phyloP scores from a whole-genome alignment of 1,140 invertebrate genomes.

The Triops longicaudatus region DNA sequence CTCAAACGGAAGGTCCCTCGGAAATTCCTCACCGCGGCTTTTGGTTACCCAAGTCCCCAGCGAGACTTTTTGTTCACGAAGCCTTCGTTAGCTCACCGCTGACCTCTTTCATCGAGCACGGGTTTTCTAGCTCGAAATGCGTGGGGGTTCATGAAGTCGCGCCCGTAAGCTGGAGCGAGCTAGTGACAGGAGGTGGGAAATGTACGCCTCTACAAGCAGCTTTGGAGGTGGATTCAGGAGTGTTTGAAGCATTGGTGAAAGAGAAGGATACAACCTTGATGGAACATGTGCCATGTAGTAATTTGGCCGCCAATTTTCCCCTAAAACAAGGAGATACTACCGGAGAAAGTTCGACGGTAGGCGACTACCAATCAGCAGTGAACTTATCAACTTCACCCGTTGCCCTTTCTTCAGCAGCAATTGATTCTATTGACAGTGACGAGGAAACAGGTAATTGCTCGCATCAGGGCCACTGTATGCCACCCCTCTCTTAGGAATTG shows the following conservation, averaged over 20 bases:
- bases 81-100: constrained; percentile 22
- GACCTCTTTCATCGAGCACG: background rate
- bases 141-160: background rate
- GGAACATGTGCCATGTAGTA: constrained; percentile 4
- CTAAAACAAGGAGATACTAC: background rate
- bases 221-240: background rate
- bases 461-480: too few relatives aligned
- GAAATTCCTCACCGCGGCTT: constrained; percentile 22
- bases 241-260: background rate
- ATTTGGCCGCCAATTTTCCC: background rate
- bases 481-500: too few relatives aligned
- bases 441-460: background rate
- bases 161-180: background rate
- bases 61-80: constrained; percentile 28
- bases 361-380: background rate
- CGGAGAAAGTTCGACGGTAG: background rate
- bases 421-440: background rate
- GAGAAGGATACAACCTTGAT: background rate
- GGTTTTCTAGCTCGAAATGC: background rate
- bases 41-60: constrained; percentile 28
- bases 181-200: background rate
- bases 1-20: constrained; percentile 16
- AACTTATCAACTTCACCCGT: background rate
- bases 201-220: background rate
- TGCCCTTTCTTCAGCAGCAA: background rate